Evolutionary conservation across 2,113 vertebrate species (phyloP).

Genomic region (Actenoides hombroni): DNA sequence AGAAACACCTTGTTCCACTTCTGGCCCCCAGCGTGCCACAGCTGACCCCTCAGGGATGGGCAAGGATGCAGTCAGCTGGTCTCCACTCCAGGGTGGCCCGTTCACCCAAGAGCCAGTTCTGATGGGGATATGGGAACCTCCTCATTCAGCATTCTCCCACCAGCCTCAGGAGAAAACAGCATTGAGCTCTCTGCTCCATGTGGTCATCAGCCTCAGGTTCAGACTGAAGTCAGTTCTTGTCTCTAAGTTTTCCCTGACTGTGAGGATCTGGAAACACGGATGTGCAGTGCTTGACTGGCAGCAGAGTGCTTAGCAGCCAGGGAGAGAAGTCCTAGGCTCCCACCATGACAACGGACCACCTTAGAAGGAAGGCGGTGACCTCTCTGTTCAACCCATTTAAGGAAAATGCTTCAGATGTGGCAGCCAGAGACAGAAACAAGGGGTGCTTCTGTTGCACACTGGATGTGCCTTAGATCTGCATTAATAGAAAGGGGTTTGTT

Average conservation of each 20-base stretch:
- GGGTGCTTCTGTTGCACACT: neutral
- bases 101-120: neutral
- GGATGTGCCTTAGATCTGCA: neutral
- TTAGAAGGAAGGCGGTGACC: neutral
- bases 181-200: neutral
- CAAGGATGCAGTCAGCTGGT: neutral
- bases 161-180: neutral
- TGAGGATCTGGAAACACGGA: neutral
- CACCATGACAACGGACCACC: neutral
- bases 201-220: neutral
- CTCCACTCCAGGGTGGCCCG: neutral
- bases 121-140: neutral
- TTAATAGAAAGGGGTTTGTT: neutral
- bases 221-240: neutral
- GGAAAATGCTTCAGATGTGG: neutral
- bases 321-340: neutral
- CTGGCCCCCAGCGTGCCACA: neutral
- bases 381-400: neutral
- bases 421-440: neutral
- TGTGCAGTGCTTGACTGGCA: neutral
- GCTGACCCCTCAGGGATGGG: accelerated
- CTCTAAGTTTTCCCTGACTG: neutral
- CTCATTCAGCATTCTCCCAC: neutral
- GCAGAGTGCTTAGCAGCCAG: neutral
- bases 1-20: neutral